A percentile compares a stretch with the other conserved stretches of the same genome.
Evolutionary conservation across 1,140 invertebrate genomes (phyloP).

Genomic region (Lepidurus apus): DNA sequence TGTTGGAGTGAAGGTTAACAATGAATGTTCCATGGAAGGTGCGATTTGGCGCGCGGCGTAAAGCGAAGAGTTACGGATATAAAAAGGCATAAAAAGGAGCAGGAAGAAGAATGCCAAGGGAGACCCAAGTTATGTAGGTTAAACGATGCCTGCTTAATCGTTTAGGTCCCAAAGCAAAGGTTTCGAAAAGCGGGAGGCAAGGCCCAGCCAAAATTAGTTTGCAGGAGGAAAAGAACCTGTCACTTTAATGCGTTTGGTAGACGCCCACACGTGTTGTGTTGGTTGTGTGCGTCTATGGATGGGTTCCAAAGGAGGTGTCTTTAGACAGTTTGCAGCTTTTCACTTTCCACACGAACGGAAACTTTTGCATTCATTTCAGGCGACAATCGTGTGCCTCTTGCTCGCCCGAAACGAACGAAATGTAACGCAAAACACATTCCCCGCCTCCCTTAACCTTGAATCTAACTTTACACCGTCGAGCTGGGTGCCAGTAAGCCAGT

Average conservation of each 20-base stretch:
- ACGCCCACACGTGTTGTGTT: conserved; percentile 16
- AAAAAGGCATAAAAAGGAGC: neutral
- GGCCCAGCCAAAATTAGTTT: neutral
- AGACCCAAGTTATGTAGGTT: neutral
- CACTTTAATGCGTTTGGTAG: conserved; percentile 18
- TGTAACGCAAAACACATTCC: neutral
- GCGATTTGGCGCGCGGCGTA: neutral
- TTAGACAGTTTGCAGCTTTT: conserved; percentile 6
- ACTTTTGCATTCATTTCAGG: neutral
- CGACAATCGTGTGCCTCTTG: neutral
- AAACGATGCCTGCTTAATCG: conserved; percentile 12
- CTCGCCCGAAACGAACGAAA: neutral
- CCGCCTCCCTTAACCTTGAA: neutral
- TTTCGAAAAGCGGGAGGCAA: neutral
- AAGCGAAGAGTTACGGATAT: neutral
- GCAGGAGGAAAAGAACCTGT: conserved; percentile 4
- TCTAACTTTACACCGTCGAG: neutral
- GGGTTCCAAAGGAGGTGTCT: conserved; percentile 13
- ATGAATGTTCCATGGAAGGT: too few relatives aligned
- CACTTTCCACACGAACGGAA: neutral
- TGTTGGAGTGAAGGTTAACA: too few relatives aligned
- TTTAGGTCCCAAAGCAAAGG: conserved; percentile 3
- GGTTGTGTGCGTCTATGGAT: neutral
- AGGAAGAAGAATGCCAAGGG: neutral
- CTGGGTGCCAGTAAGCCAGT: too few relatives aligned